These are phyloP conservation scores for Drosophila pruinosa DNA, from an alignment of 1,140 invertebrate species.

Conservation along the genomic window DNA sequence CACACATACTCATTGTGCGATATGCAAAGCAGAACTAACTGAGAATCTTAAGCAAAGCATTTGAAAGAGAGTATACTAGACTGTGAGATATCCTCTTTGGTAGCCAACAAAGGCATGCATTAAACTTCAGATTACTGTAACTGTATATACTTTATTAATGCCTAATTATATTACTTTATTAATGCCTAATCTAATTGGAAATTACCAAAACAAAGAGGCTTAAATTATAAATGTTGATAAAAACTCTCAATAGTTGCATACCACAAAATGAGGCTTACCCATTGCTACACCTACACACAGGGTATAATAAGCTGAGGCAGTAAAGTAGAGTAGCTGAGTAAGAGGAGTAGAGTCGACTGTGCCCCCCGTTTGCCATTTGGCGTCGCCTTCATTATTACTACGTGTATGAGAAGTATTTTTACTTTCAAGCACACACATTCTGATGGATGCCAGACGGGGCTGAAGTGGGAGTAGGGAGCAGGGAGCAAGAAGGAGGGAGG, in stretches of 20 bases:
- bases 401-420: constrained; percentile 23
- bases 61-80: neutral
- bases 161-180: too few relatives aligned
- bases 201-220: too few relatives aligned
- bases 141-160: too few relatives aligned
- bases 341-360: neutral
- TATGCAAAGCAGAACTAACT: neutral
- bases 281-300: too few relatives aligned
- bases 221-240: too few relatives aligned
- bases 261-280: too few relatives aligned
- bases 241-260: too few relatives aligned
- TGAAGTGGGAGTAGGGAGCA: neutral
- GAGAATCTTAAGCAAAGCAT: neutral
- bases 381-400: constrained; percentile 27
- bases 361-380: neutral
- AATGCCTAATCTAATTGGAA: too few relatives aligned
- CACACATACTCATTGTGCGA: neutral
- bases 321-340: neutral
- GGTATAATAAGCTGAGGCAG: neutral
- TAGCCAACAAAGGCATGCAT: too few relatives aligned
- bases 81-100: neutral
- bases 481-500: neutral
- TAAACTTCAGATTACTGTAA: too few relatives aligned
- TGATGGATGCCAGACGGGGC: neutral
- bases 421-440: neutral